Base-by-base conservation (phyloP, 2,888 invertebrate species). In the Archips xylosteana region DNA sequence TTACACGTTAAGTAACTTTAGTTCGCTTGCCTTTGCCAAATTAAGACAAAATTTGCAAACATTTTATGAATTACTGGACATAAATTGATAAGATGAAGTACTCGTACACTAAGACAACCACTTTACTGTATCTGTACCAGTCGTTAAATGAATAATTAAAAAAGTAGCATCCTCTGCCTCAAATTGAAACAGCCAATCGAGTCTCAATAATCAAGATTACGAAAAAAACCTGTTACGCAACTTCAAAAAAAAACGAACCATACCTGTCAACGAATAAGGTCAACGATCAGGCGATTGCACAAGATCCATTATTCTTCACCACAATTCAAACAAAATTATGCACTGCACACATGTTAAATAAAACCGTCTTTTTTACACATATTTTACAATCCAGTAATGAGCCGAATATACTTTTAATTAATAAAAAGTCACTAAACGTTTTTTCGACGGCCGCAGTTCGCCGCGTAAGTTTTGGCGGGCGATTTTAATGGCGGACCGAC, bases 401-500 rank as follows among this genome's bases (percentile, higher is more conserved):
- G 57, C 42, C 34, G 8, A 0, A 15, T 13, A 39, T 2, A 13
- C 1, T 64, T 73, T 64, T 72, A n/a, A 63, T 63, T 64, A 12
- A 64, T 64, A 69, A 73, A 71, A 64, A 69, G 68, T 73, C 68
- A 60, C 68, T 69, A 39, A 73, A 73, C 49, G 59, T 47, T 39
- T 62, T 64, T 72, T 61, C 12, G 15, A 13, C 54, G 8, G 23
- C 59, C 68, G 63, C 39, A 63, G 57, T 64, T 72, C 62, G 74
- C 51, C 78, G 79, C 79, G 79, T 76, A 75, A 78, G 76, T 79
- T 78, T 75, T 75, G 75, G 71, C 75, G 75, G 68, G 71, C 51
- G 54, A 71, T 49, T 39, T 60, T 13, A 65, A 69, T 61, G 61
- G 65, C 70, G n/a, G 60, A 36, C 51, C 3, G 42, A 77, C 79